Base-by-base conservation (phyloP, 2,113 vertebrate species). In the Phocoena sinus region DNA sequence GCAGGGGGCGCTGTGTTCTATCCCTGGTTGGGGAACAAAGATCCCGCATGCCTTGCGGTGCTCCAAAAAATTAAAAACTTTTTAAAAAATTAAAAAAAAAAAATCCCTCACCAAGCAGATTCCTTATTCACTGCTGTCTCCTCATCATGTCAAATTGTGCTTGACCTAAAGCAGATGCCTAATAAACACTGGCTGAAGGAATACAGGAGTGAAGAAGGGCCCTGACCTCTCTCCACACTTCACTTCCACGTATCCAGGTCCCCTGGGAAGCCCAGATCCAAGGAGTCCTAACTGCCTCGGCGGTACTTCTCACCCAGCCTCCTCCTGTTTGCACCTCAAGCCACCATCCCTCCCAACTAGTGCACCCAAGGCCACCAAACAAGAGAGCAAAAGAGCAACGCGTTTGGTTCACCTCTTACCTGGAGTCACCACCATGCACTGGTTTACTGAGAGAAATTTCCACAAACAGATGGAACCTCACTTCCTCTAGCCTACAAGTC, bases 381-480 rank as follows among this genome's bases (percentile, higher is more conserved):
- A n/a, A 11, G 5, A 53, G 18, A 26, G 8, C 8, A 15, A 21
- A 83, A 20, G 41, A 58, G 58, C 65, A 38, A 58, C 44, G 13
- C 0, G 11, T 87, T 26, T 68, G 41, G 65, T 13, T 95, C 41
- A 14, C 60, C 63, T 83, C 76, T 93, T 84, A 91, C 86, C 74
- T 83, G 85, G 74, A 83, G 26, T n/a, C 82, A 88, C 56, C 94
- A 68, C 38, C 73, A 50, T 3, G 23, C 8, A 31, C 82, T 73
- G 65, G 65, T 41, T 77, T 76, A 82, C 83, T 77, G 53, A 97
- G 79, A 33, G 73, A 33, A 77, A 13, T 65, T 36, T 17, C 80
- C 80, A 70, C 26, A 28, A 73, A 71, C 31, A 62, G 76, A 33
- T 62, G 36, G 25, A 90, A 33, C 68, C 38, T 73, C 62, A 60